phyloP scores from a whole-genome alignment of 1,140 invertebrate genomes.

The Pseudobourletiella spinata region DNA sequence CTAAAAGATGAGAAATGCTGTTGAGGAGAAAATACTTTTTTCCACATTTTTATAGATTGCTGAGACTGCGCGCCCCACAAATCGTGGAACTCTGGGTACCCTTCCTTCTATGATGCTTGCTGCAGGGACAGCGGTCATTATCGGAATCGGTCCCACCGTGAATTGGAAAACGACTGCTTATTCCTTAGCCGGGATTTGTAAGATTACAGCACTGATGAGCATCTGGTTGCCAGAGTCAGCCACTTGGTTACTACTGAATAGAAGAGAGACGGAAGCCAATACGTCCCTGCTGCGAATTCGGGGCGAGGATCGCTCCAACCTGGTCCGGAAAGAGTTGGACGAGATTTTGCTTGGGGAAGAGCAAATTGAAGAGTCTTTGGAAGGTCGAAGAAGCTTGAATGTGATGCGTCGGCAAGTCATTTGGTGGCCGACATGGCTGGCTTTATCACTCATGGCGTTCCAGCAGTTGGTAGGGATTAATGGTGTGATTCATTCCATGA shows the following conservation, averaged over 20 bases:
- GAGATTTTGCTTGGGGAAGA: conserved; percentile 43
- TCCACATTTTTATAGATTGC: too few species aligned
- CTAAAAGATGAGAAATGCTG: conserved; percentile 1
- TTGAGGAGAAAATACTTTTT: too few species aligned
- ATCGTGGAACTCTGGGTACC: conserved; percentile 56
- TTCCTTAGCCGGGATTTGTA: conserved; percentile 51
- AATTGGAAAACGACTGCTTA: conserved; percentile 56
- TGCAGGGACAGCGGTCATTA: conserved; percentile 59
- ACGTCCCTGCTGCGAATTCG: conserved; percentile 55
- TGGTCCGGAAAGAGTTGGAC: conserved; percentile 49
- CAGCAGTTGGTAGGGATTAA: background rate
- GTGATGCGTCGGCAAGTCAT: background rate
- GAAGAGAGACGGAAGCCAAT: conserved; percentile 51
- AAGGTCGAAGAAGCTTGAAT: background rate
- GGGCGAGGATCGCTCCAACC: conserved; percentile 44
- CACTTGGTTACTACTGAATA: conserved; percentile 55
- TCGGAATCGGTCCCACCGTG: conserved; percentile 52
- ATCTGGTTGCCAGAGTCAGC: conserved; percentile 59
- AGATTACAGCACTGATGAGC: conserved; percentile 46
- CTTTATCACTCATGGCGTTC: background rate
- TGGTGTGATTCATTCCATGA: background rate
- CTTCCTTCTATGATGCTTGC: conserved; percentile 59
- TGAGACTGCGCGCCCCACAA: conserved; percentile 58
- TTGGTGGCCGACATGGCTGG: background rate
- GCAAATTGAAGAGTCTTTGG: background rate